Conservation (phyloP, 2,797 vertebrate species). For the Cynopterus sphinx region DNA sequence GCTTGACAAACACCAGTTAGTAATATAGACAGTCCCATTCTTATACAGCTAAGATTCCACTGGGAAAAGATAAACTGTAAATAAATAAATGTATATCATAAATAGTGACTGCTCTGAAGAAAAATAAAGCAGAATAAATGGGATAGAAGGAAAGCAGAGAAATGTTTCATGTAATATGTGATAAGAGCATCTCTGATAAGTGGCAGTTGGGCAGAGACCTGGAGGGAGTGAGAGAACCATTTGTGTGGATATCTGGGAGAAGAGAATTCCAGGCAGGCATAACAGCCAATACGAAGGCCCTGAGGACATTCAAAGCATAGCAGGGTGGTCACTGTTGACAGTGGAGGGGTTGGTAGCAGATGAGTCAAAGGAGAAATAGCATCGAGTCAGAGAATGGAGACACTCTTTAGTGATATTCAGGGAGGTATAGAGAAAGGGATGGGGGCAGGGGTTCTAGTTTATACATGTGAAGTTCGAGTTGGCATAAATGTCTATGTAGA, state of each 20-base stretch:
- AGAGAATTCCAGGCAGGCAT: not conserved
- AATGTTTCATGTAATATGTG: not conserved
- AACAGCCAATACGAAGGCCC: not conserved
- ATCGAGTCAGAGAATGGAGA: not conserved
- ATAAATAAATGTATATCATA: not conserved
- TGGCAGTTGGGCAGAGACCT: not conserved
- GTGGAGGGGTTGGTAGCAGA: not conserved
- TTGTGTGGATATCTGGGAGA: not conserved
- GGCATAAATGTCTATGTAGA: not conserved
- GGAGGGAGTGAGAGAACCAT: not conserved
- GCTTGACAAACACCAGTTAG: not conserved
- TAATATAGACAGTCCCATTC: not conserved
- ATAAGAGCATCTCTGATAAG: not conserved
- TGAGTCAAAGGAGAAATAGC: not conserved
- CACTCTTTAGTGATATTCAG: not conserved
- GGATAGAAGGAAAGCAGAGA: not conserved
- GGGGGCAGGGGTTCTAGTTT: not conserved
- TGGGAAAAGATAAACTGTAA: not conserved
- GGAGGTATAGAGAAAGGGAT: not conserved
- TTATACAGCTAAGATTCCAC: not conserved
- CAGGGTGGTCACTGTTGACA: not conserved
- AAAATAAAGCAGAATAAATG: not conserved
- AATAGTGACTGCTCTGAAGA: not conserved
- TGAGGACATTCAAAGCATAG: not conserved
- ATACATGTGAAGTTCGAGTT: not conserved